Base-by-base conservation (phyloP, 2,888 invertebrate genomes). In the Eupithecia exiguata region DNA sequence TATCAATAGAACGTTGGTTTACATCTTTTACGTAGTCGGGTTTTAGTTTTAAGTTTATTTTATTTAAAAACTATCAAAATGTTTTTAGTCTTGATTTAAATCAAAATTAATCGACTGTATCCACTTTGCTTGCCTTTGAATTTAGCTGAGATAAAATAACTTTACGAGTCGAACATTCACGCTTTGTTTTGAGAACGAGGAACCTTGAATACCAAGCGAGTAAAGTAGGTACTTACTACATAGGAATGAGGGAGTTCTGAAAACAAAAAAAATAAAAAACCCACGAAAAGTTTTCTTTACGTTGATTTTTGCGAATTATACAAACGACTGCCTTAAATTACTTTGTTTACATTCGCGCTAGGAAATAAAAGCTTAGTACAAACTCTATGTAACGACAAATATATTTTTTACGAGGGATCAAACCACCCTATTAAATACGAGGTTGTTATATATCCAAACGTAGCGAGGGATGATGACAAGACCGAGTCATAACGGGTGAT, bases 181-280 rank as follows among this genome's bases (percentile, higher is more conserved):
- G 63, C 63, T 65, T 65, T 38, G 21, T 65, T 63, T 65, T n/a
- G 36, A 21, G 63, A 10, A n/a, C 30, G 30, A 30, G 30, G 30
- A n/a, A 38, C 38, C 38, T 38, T 65, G 63, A 65, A 65, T 65
- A 65, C 63, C 10, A 36, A 65, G 35, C 2, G 25, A 65, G 63
- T 65, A n/a, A n/a, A n/a, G 7, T 18, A 61, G 35, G 10, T 36
- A 36, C 30, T 4, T 30, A 30, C 30, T 30, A 30, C 30, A 30
- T 36, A 66, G 14, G 40, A 38, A 40, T 65, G n/a, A 65, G 65
- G 21, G 38, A 65, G 63, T 65, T 65, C 10, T 36, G 10, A 38
- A 25, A 25, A 25, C 21, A 12, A 25, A 12, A 25, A 10, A 58
- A 58, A 53, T 36, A n/a, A 36, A 36, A 58, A 35, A 18, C 9